Evolutionary conservation across 2,113 vertebrate genomes (phyloP).

Genomic region (Nansenia antarctica): DNA sequence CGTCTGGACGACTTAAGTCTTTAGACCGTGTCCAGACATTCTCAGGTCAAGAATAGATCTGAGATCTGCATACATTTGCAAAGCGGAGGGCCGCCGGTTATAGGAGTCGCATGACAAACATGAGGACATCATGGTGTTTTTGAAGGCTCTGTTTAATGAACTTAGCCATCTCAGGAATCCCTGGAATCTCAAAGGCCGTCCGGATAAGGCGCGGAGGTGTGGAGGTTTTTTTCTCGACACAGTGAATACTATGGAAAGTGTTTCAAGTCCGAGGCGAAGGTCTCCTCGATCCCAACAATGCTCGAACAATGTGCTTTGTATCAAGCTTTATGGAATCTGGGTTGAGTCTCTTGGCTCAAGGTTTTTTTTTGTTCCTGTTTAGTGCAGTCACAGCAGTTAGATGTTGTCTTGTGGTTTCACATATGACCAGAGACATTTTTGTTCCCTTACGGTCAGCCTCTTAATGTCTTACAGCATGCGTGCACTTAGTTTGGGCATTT

Average conservation of each 20-base stretch:
- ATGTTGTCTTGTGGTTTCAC: conserved; percentile 21
- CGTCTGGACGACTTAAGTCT: conserved; percentile 39
- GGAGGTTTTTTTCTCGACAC: conserved; percentile 15
- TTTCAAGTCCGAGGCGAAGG: conserved; percentile 19
- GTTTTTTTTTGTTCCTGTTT: conserved; percentile 8
- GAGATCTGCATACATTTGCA: conserved; percentile 50
- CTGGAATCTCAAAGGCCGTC: conserved; percentile 34
- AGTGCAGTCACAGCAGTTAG: conserved; percentile 19
- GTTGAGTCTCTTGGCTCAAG: neutral
- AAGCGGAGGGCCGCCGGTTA: conserved; percentile 22
- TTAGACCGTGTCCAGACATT: too few relatives aligned
- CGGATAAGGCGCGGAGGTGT: neutral
- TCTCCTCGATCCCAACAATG: too few relatives aligned
- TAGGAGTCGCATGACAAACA: conserved; percentile 49
- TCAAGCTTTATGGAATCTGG: neutral
- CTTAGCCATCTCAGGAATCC: conserved; percentile 49
- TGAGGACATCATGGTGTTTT: conserved; percentile 40
- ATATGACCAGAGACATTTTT: conserved; percentile 24
- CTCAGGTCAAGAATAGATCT: too few relatives aligned
- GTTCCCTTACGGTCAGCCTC: conserved; percentile 9
- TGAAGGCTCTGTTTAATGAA: conserved; percentile 56
- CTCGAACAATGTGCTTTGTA: neutral
- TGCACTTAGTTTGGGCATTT: conserved; percentile 62
- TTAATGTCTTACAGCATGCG: conserved; percentile 58
- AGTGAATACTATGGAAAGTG: conserved; percentile 7